Evolutionary conservation across 2,888 invertebrate species (phyloP), one percentile per base, ranked within the genome.

Genomic region (Idaea dimidiata): DNA sequence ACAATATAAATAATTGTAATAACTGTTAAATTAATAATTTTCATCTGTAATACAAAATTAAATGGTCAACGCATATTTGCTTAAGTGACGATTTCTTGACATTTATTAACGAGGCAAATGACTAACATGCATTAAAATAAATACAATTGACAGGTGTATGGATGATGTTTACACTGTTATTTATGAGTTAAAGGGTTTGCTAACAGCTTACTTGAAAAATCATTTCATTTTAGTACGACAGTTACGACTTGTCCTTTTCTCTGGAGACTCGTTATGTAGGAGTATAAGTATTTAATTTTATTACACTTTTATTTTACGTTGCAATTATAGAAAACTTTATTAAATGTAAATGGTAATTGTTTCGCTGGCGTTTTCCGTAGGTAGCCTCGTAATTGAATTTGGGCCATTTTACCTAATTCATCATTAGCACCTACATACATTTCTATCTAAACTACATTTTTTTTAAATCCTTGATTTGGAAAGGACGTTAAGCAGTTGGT

Each of bases 101-200:
- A 71, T 74, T 75, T 73, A 79, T 69, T 67, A 76, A 77, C 61
- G 71, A 66, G 68, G 61, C 60, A 54, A 62, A 65, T 69, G 71
- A 75, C 73, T 69, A 71, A 70, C 62, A 69, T 72, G 71, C 73
- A 77, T 74, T 66, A 71, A 71, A 77, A 77, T 70, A 72, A 72
- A 71, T 69, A 66, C 61, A 76, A 75, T 71, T 77, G 74, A 73
- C 73, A 75, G 67, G 70, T 74, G 70, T 72, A 76, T 71, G 65
- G 72, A 70, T 67, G 73, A 72, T 78, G 75, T 75, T 76, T 75
- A 71, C 63, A 65, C 16, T 64, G 65, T 69, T 65, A 66, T 62
- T 68, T 61, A 66, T 64, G 61, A 43, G 17, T 24, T 1, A n/a
- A 31, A 31, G 16, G n/a, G 4, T 59, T 54, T 54, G 3, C 43